phyloP scores from a whole-genome alignment of 2,888 invertebrate genomes.

The Cecidostiba fungosa region DNA sequence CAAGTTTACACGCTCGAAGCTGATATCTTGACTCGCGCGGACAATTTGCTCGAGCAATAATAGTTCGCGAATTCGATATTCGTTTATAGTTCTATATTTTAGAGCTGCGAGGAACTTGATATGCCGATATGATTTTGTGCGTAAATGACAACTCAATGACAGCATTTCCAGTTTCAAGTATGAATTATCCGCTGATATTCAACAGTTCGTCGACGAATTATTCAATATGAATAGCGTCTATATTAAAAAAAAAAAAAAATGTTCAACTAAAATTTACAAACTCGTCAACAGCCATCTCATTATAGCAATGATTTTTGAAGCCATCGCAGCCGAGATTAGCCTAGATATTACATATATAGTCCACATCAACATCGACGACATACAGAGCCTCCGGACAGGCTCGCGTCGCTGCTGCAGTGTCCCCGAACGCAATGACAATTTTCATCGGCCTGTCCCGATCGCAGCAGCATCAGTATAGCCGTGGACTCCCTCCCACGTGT shows the following conservation, averaged over 20 bases:
- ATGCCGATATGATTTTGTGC: too few relatives aligned
- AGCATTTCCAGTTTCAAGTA: too few relatives aligned
- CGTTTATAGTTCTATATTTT: conserved; percentile 7
- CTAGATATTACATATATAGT: neutral
- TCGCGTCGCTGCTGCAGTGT: neutral
- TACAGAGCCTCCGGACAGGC: neutral
- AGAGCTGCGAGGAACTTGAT: too few relatives aligned
- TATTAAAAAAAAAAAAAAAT: too few relatives aligned
- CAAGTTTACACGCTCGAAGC: conserved; percentile 12
- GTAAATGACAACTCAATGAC: too few relatives aligned
- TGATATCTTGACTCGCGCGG: conserved; percentile 30
- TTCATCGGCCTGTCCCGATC: conserved; percentile 39
- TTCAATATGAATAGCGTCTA: too few relatives aligned
- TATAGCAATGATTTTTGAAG: neutral
- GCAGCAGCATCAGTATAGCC: neutral
- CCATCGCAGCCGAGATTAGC: neutral
- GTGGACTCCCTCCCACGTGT: neutral
- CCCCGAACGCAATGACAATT: conserved; percentile 37
- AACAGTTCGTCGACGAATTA: too few relatives aligned
- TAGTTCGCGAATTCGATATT: conserved; percentile 23
- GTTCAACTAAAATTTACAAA: too few relatives aligned
- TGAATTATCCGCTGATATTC: too few relatives aligned
- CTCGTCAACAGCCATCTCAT: too few relatives aligned
- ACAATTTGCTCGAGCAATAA: conserved; percentile 52
- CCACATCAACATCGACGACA: neutral